Evolutionary conservation across 2,888 invertebrate genomes (phyloP).

Genomic region (Tiphia femorata): DNA sequence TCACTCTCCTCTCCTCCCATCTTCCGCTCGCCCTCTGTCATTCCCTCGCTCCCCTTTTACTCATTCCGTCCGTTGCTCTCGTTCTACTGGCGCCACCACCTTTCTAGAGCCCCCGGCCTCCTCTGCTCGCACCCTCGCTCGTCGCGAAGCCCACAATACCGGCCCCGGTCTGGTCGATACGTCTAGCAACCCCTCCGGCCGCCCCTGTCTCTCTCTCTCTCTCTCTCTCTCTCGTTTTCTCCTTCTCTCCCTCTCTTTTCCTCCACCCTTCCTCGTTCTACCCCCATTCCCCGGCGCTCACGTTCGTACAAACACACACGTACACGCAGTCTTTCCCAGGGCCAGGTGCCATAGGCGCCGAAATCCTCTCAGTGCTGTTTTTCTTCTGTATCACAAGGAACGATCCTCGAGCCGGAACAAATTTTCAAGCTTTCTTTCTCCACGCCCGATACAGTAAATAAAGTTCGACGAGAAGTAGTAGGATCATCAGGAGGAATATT

Average conservation of each 20-base stretch:
- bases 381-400: too few relatives aligned
- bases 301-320: constrained; percentile 10
- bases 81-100: not conserved
- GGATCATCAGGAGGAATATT: too few relatives aligned
- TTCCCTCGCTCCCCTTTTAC: too few relatives aligned
- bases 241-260: not conserved
- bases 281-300: not conserved
- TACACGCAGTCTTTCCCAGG: not conserved
- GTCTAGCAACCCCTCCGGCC: constrained; percentile 52
- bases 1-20: constrained; percentile 2
- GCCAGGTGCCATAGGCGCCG: not conserved
- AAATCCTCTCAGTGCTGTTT: not conserved
- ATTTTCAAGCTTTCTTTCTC: too few relatives aligned
- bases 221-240: constrained; percentile 1
- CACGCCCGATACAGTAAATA: too few relatives aligned
- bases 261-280: constrained; percentile 7
- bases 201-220: constrained; percentile 17
- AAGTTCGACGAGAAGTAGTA: too few relatives aligned
- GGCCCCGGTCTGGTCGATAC: constrained; percentile 60
- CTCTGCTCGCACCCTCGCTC: constrained; percentile 18
- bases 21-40: too few relatives aligned
- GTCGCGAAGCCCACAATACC: constrained; percentile 46
- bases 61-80: too few relatives aligned
- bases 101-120: not conserved
- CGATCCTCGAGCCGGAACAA: too few relatives aligned